Evolutionary conservation across 2,888 invertebrate species (phyloP), one percentile per base, ranked within the genome.

Genomic region (Lepidocyrtinus sp.): DNA sequence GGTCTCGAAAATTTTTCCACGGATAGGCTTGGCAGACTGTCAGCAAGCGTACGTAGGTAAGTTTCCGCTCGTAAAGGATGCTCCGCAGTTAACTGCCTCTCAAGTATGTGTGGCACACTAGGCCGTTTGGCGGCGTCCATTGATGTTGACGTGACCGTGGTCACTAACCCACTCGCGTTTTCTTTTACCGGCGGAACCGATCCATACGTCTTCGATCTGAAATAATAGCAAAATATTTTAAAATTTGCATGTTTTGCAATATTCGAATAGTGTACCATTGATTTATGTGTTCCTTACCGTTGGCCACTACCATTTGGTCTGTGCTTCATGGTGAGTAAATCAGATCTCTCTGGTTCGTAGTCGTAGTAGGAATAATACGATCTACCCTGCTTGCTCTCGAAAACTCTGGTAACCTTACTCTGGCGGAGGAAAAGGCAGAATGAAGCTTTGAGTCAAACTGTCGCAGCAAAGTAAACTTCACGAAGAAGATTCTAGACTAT

Each of bases 1-100:
- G 36, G 12, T 12, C 12, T 63, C 15, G 81, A 82, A n/a, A 79
- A 75, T n/a, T 79, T 75, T 24, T 81, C 81, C 1, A 83, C 79
- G 1, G 65, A 73, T 25, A 81, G 78, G 24, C 76, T 72, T 27
- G 75, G 72, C 21, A 83, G 17, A 17, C 67, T 36, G 22, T 77
- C 75, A 7, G 76, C 67, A 69, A 77, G 77, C n/a, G 36, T 36
- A n/a, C 50, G 27, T 19, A 36, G 46, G 19, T 55, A n/a, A 5
- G 25, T 64, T 15, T 71, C 71, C 19, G 36, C n/a, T 5, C 15
- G 26, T 5, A 75, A 22, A 1, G 62, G 63, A 36, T 61, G 27
- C 17, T 27, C 55, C 22, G 9, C 50, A 1, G 74, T 25, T 3
- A 72, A 19, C 12, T 45, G 59, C 24, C 21, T 59, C 7, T 75